These are phyloP conservation scores for Leptodirus hochenwartii DNA, from an alignment of 2,888 invertebrate species.

Conservation along the genomic window DNA sequence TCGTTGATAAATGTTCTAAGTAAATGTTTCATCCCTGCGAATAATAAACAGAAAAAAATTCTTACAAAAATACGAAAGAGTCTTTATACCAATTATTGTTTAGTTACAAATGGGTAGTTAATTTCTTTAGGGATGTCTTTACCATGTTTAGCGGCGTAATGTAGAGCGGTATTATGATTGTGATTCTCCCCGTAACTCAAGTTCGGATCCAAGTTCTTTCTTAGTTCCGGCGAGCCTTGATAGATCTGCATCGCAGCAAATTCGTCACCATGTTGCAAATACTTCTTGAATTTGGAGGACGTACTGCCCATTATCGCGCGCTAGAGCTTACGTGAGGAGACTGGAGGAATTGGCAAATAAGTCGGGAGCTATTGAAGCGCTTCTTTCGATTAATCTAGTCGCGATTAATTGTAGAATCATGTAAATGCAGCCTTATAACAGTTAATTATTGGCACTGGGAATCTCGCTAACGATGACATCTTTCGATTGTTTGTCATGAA, in stretches of 20 bases:
- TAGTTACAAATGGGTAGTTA: constrained; percentile 4
- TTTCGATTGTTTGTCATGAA: too few species aligned
- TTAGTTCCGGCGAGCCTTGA: constrained; percentile 40
- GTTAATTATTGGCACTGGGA: too few species aligned
- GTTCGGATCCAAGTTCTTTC: constrained; percentile 45
- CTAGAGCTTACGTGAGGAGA: not conserved
- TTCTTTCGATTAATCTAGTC: not conserved
- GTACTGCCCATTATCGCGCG: constrained; percentile 44
- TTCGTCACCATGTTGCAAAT: constrained; percentile 50
- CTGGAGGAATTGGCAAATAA: too few species aligned
- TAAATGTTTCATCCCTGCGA: constrained; percentile 33
- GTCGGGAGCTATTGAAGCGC: not conserved
- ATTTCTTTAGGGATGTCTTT: constrained; percentile 10
- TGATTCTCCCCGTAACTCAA: constrained; percentile 45
- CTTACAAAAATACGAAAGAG: constrained; percentile 1
- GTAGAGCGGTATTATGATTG: constrained; percentile 46
- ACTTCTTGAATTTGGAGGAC: constrained; percentile 49
- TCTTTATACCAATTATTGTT: not conserved
- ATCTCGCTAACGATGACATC: too few species aligned
- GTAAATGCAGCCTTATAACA: not conserved
- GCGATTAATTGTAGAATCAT: not conserved
- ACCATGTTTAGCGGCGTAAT: constrained; percentile 46
- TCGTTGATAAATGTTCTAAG: constrained; percentile 43
- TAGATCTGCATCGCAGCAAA: constrained; percentile 47
- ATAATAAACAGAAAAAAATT: not conserved